Percentiles rank a stretch among this genome's conserved stretches.
Conservation (phyloP, 2,888 invertebrate genomes). For the Nemapogon koenigi region DNA sequence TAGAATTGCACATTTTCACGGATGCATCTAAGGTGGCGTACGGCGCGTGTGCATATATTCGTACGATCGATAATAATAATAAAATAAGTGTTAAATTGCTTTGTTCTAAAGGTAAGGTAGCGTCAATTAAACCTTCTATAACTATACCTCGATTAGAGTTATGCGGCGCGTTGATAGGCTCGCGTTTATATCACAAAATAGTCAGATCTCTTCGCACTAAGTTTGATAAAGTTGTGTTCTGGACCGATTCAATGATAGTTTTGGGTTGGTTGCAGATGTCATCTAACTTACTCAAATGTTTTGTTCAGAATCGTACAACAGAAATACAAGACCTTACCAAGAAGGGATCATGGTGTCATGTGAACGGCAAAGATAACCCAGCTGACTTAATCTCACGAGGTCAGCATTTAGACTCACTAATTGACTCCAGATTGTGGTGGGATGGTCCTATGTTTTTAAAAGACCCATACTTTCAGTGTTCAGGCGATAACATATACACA, state of each 20-base stretch:
- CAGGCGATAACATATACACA: too few relatives aligned
- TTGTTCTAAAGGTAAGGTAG: conserved; percentile 20
- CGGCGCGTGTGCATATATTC: conserved; percentile 19
- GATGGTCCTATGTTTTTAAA: too few relatives aligned
- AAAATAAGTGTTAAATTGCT: conserved; percentile 15
- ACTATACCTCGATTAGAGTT: conserved; percentile 21
- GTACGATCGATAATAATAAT: conserved; percentile 8
- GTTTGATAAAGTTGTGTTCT: conserved; percentile 16
- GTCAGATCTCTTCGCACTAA: conserved; percentile 12
- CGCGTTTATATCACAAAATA: conserved; percentile 17
- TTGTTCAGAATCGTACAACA: conserved; percentile 18
- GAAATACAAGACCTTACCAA: conserved; percentile 15
- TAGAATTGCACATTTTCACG: conserved; percentile 19
- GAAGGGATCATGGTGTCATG: conserved; percentile 13
- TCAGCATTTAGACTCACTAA: conserved; percentile 10
- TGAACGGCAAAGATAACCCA: conserved; percentile 17
- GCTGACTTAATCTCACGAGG: conserved; percentile 19
- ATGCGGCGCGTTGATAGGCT: conserved; percentile 19
- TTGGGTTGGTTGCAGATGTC: conserved; percentile 19
- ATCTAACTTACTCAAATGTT: conserved; percentile 18
- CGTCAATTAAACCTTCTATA: conserved; percentile 18
- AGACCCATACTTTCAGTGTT: too few relatives aligned
- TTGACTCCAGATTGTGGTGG: conserved; percentile 17
- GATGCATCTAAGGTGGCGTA: conserved; percentile 19
- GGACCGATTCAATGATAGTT: conserved; percentile 21